Base-by-base conservation (phyloP, 2,797 vertebrate species). In the Muscicapa striata region DNA sequence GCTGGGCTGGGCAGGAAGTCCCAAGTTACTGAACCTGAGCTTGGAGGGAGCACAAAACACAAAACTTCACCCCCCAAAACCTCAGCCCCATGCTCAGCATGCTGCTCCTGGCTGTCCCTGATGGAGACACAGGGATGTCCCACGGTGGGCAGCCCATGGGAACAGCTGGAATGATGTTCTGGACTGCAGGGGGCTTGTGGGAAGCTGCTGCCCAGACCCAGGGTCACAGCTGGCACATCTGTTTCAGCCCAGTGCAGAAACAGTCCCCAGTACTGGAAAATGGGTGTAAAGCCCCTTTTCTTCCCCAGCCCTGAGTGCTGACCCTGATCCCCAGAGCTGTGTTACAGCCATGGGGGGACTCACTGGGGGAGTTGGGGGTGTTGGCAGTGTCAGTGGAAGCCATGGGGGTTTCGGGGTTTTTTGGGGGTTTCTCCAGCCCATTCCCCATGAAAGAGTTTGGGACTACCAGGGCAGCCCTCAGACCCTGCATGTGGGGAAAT, bases 221-320 rank as follows among this genome's bases (percentile, higher is more conserved):
- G 52, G 45, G 22, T 15, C 11, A 4, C 6, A 8, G 34, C 36
- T 91, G 90, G 57, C 72, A 38, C 10, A 4, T 58, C 67, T 87
- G 34, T 23, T n/a, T 40, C 6, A 3, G 22, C 13, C 7, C 3
- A 58, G 18, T 0, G 2, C 45, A 78, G 48, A 77, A 77, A 45
- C 10, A 69, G 19, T 30, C 27, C 34, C 64, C 57, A 54, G 48
- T 4, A 20, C 3, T 13, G n/a, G 27, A 68, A 89, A 70, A 84
- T 2, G 41, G 55, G 9, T 48, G 13, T 15, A 36, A 81, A 46
- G 0, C 2, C 38, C 34, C 20, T 58, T 85, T 74, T 36, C 45
- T 68, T 59, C 51, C 55, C 55, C 67, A 73, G 63, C 22, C 29
- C 41, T 0, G 0, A 0, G 0, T 30, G 62, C 1, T 24, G 2